These are phyloP conservation scores for Microctonus brassicae DNA, from an alignment of 2,888 invertebrate species.

Conservation along the genomic window DNA sequence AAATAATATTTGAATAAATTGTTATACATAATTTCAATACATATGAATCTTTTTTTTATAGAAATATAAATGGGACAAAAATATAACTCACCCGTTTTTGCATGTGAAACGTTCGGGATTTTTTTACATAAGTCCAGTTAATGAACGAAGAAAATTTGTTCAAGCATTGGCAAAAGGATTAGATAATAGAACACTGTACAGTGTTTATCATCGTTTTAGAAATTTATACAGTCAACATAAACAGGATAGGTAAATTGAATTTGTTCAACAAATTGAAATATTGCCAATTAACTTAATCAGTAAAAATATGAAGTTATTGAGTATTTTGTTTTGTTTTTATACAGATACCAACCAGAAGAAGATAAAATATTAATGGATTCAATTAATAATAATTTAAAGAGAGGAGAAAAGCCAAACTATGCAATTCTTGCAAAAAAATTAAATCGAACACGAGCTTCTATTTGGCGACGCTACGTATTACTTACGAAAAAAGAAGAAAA, in stretches of 20 bases:
- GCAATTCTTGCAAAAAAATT: conserved; percentile 57
- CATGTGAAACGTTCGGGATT: conserved; percentile 44
- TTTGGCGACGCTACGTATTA: conserved; percentile 60
- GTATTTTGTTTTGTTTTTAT: not conserved
- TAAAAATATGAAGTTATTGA: not conserved
- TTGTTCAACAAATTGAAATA: not conserved
- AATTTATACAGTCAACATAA: conserved; percentile 46
- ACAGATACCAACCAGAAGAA: conserved; percentile 55
- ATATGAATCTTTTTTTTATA: conserved; percentile 37
- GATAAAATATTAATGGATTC: conserved; percentile 56
- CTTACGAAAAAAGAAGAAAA: conserved; percentile 46
- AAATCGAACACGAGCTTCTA: conserved; percentile 60
- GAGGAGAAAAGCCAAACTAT: conserved; percentile 50
- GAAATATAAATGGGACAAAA: conserved; percentile 56
- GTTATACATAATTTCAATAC: not conserved
- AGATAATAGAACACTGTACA: conserved; percentile 59
- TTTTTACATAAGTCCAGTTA: conserved; percentile 44
- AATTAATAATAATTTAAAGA: conserved; percentile 46
- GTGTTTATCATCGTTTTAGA: conserved; percentile 62
- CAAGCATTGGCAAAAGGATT: conserved; percentile 62
- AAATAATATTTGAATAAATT: not conserved
- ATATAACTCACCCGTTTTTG: conserved; percentile 53
- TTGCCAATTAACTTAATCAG: not conserved
- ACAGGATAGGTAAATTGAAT: conserved; percentile 43
- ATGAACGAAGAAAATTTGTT: conserved; percentile 57